phyloP scores from a whole-genome alignment of 2,888 invertebrate genomes.

The Ectobius pallidus region DNA sequence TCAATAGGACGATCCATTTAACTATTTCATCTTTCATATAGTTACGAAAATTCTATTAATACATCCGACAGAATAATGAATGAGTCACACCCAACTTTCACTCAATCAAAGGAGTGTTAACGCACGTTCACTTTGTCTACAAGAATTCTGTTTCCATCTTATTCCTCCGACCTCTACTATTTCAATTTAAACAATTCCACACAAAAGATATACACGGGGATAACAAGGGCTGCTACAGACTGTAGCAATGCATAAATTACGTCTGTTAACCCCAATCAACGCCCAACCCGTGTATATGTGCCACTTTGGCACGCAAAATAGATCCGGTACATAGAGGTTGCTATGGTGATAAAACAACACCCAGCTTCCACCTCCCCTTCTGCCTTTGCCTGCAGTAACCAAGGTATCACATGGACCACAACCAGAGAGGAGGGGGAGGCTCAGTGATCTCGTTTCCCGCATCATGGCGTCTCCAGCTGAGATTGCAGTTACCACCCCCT shows the following conservation, averaged over 20 bases:
- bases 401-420: slow-evolving; percentile 39
- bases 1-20: too few species aligned
- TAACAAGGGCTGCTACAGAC: not conserved
- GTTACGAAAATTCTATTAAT: too few species aligned
- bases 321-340: slow-evolving; percentile 17
- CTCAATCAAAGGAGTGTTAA: too few species aligned
- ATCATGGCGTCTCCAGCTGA: slow-evolving; percentile 37
- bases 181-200: too few species aligned
- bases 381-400: slow-evolving; percentile 23
- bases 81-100: too few species aligned
- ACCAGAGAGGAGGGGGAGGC: slow-evolving; percentile 8
- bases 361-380: slow-evolving; percentile 31
- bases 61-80: too few species aligned
- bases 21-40: too few species aligned
- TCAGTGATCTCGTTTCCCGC: slow-evolving; percentile 39
- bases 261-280: not conserved
- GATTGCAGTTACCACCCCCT: slow-evolving; percentile 29
- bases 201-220: too few species aligned
- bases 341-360: slow-evolving; percentile 36
- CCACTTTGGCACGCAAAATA: not conserved
- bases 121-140: too few species aligned
- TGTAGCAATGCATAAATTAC: not conserved
- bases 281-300: not conserved
- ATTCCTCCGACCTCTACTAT: too few species aligned
- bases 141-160: too few species aligned